Evolutionary conservation across 2,797 vertebrate species (phyloP), one percentile per base, ranked within the genome.

Genomic region (Cyclopterus lumpus): DNA sequence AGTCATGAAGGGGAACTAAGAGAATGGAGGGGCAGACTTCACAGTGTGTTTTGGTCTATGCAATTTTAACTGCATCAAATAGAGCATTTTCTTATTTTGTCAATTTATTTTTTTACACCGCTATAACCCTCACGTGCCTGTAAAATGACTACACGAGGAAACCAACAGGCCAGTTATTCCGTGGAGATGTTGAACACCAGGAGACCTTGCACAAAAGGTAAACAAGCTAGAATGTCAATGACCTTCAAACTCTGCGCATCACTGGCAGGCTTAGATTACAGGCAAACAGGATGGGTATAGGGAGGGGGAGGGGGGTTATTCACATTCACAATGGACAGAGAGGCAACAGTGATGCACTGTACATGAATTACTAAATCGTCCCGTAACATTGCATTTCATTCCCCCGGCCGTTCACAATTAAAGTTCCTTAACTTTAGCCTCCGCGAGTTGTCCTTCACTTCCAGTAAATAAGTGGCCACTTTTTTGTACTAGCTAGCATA

Each of bases 281-380:
- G 85, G 75, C 79, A 26, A 87, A 83, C 49, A 38, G 74, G 68
- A 79, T 16, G 67, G 84, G 63, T 24, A 38, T 82, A 54, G 55
- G 11, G n/a, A 11, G 8, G 22, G 16, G 36, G 54, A 28, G 10
- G 8, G 9, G 11, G 77, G 68, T 82, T 84, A 72, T 89, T 92
- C 86, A 93, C 92, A 94, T 94, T 95, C 91, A 93, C 82, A 87
- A 90, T 74, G 81, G 88, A 92, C 84, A 88, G 88, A 84, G 90
- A 93, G 93, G 92, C 93, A 92, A 87, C 87, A 83, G 91, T 91
- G 90, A 93, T 83, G 79, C 83, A 79, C 79, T 87, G 88, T 79
- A 84, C 79, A 81, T 75, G 67, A 86, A 80, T 69, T 58, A 82
- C 76, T 80, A 72, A 84, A 91, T 77, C 79, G 85, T 11, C 75